Evolutionary conservation across 2,113 vertebrate species (phyloP).

Genomic region (Sterna hirundo): DNA sequence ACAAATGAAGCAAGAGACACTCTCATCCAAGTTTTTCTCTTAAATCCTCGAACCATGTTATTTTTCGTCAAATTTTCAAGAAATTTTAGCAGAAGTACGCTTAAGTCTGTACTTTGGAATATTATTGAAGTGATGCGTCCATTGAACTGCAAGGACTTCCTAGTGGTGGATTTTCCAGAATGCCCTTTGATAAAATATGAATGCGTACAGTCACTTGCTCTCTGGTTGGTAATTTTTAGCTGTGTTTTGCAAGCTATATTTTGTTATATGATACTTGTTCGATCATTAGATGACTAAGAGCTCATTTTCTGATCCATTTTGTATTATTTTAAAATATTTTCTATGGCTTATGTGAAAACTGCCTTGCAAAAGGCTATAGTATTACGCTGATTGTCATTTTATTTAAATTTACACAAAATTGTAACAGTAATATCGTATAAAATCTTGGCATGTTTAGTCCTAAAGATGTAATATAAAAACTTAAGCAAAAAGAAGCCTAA

Average conservation of each 20-base stretch:
- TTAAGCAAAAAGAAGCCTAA: background rate
- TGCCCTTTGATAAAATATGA: background rate
- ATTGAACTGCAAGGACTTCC: background rate
- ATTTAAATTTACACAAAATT: conserved; percentile 6
- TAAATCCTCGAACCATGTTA: background rate
- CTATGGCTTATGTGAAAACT: background rate
- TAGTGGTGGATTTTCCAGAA: background rate
- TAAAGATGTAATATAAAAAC: background rate
- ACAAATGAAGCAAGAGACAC: background rate
- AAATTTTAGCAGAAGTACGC: background rate
- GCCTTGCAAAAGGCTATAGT: background rate
- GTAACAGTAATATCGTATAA: background rate
- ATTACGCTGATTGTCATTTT: background rate
- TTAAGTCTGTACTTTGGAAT: background rate
- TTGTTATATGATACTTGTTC: background rate
- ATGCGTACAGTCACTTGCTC: background rate
- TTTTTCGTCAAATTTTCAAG: background rate
- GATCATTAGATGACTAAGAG: background rate
- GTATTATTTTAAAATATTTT: background rate
- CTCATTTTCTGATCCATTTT: background rate
- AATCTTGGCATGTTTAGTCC: background rate
- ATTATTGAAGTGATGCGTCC: background rate
- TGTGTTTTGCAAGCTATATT: background rate
- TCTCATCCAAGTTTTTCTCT: background rate
- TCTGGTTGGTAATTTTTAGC: background rate